Conservation (phyloP, 2,888 invertebrate genomes). For the Drosophila paranaensis region DNA sequence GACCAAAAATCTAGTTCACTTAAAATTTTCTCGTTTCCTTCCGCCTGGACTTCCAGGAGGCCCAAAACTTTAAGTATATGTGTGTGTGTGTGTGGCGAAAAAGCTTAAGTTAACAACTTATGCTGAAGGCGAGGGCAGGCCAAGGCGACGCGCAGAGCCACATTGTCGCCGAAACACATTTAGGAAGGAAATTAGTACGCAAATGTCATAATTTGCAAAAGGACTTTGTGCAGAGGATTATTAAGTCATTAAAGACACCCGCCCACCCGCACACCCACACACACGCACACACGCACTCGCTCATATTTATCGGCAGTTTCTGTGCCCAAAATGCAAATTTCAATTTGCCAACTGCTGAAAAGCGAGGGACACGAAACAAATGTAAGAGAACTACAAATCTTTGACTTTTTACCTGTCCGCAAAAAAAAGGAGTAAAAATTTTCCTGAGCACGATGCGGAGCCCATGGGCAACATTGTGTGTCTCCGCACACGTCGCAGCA, state of each 20-base stretch:
- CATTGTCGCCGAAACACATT: constrained; percentile 72
- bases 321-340: constrained; percentile 77
- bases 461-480: constrained; percentile 64
- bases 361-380: constrained; percentile 36
- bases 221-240: constrained; percentile 72
- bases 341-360: constrained; percentile 69
- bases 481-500: constrained; percentile 21
- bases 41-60: constrained; percentile 41
- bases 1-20: constrained; percentile 78
- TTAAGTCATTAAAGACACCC: constrained; percentile 71
- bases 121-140: constrained; percentile 28
- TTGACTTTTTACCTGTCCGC: constrained; percentile 75
- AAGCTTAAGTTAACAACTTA: constrained; percentile 79
- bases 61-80: constrained; percentile 26
- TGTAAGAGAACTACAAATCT: constrained; percentile 60
- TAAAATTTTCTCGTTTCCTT: constrained; percentile 80
- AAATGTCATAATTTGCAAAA: constrained; percentile 77
- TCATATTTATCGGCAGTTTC: constrained; percentile 27
- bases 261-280: no score
- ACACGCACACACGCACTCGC: constrained; percentile 16
- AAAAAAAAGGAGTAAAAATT: constrained; percentile 44
- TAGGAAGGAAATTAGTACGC: constrained; percentile 78
- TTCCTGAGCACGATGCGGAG: constrained; percentile 32
- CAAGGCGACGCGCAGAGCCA: background rate
- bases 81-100: constrained; percentile 40